Percentiles rank a stretch among this genome's conserved stretches.
These are phyloP conservation scores for Lottia scabra DNA, from an alignment of 2,888 invertebrate genomes.

Conservation along the genomic window DNA sequence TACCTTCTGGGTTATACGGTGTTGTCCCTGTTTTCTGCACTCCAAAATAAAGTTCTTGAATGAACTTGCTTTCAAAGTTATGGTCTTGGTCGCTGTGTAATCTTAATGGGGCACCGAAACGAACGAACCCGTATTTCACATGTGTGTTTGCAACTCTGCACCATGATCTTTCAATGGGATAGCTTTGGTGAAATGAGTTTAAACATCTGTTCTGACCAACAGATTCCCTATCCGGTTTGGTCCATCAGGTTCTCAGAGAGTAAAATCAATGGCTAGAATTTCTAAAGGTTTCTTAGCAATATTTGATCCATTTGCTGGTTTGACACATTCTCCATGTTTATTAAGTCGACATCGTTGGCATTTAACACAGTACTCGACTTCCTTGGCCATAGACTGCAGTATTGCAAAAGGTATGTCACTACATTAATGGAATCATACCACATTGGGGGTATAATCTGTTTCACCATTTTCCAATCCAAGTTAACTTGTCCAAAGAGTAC, in stretches of 20 bases:
- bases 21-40: conserved; percentile 1
- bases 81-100: not conserved
- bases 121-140: conserved; percentile 22
- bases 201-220: conserved; percentile 40
- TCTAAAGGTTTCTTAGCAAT: conserved; percentile 34
- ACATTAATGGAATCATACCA: conserved; percentile 28
- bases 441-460: conserved; percentile 17
- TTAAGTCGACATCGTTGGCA: conserved; percentile 35
- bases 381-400: conserved; percentile 22
- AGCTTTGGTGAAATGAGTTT: conserved; percentile 37
- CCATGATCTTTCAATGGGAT: conserved; percentile 36
- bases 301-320: conserved; percentile 20
- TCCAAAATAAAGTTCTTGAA: conserved; percentile 13
- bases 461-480: not conserved
- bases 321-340: conserved; percentile 14
- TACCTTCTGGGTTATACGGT: conserved; percentile 12
- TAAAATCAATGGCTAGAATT: conserved; percentile 41
- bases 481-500: not conserved
- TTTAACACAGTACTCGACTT: conserved; percentile 26
- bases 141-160: conserved; percentile 33
- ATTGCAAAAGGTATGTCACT: conserved; percentile 29
- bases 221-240: conserved; percentile 34
- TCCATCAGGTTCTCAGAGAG: conserved; percentile 27
- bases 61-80: not conserved
- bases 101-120: not conserved